A percentile compares a stretch with the other conserved stretches of the same genome.
phyloP scores from a whole-genome alignment of 2,797 vertebrate species.

The Pachyuromys duprasi region DNA sequence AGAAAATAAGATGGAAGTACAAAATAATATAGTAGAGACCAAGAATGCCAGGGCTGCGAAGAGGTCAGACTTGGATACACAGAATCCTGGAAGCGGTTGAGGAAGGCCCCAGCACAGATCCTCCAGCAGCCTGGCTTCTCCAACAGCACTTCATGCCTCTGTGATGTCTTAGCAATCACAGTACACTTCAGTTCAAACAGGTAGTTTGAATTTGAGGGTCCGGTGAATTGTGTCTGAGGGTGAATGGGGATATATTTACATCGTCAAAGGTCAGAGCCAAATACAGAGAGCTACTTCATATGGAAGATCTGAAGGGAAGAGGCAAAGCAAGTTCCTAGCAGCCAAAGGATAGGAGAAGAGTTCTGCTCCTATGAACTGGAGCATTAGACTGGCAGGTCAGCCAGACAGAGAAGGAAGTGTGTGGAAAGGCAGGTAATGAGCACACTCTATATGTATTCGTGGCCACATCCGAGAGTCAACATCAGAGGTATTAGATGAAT shows the following conservation, averaged over 20 bases:
- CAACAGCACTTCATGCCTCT: neutral
- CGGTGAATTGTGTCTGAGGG: neutral
- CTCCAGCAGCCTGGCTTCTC: neutral
- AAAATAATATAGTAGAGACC: neutral
- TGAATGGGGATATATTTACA: neutral
- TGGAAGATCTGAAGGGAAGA: neutral
- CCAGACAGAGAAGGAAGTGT: neutral
- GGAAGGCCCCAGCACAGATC: too few species aligned
- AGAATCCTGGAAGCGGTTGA: neutral
- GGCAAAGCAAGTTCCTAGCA: neutral
- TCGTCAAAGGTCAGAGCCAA: neutral
- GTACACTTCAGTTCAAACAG: too few species aligned
- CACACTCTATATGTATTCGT: neutral
- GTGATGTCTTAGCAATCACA: neutral
- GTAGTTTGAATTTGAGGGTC: neutral
- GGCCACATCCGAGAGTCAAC: neutral
- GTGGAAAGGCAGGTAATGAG: neutral
- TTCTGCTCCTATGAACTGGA: neutral
- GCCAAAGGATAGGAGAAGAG: neutral
- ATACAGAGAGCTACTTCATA: neutral
- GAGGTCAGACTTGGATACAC: neutral
- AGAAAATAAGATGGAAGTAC: neutral
- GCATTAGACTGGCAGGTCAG: too few species aligned
- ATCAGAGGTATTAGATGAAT: neutral
- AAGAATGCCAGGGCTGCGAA: rapidly evolving